Conservation (phyloP, 2,888 invertebrate genomes). For the Cheilosia vernalis region DNA sequence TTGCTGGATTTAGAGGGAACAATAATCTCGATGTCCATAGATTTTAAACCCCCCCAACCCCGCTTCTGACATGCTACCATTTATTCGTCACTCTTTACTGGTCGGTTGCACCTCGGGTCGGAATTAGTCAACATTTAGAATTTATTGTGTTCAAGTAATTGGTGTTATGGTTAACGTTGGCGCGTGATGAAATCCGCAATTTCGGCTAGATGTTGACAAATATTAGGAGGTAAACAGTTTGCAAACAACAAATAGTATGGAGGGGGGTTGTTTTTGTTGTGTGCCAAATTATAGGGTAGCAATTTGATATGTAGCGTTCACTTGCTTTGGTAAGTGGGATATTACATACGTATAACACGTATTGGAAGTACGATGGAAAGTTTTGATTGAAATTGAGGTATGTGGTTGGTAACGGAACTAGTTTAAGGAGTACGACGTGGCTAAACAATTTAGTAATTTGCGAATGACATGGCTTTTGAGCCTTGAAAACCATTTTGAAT, state of each 20-base stretch:
- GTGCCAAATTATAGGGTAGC: no score
- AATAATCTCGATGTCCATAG: conserved; percentile 25
- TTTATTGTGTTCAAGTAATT: conserved; percentile 60
- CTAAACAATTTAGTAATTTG: no score
- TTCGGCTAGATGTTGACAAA: conserved; percentile 38
- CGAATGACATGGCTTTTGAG: no score
- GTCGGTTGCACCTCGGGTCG: conserved; percentile 51
- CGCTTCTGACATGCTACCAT: conserved; percentile 51
- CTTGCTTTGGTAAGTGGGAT: no score
- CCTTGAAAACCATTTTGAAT: no score
- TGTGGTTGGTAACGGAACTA: no score
- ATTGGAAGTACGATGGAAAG: no score
- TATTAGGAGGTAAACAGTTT: conserved; percentile 34
- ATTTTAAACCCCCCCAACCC: conserved; percentile 7
- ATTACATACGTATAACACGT: no score
- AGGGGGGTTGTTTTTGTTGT: no score
- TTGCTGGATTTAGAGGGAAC: conserved; percentile 20
- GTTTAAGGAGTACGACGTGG: no score
- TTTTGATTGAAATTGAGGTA: no score
- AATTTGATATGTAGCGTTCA: no score
- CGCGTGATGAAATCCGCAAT: conserved; percentile 46
- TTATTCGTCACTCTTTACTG: conserved; percentile 57
- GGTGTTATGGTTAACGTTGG: conserved; percentile 34
- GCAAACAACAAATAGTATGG: conserved; percentile 16
- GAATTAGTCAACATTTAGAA: conserved; percentile 68